Percentiles rank a stretch among this genome's conserved stretches.
Conservation (phyloP, 23 tunicate genomes). For the Clavelina lepadiformis region DNA sequence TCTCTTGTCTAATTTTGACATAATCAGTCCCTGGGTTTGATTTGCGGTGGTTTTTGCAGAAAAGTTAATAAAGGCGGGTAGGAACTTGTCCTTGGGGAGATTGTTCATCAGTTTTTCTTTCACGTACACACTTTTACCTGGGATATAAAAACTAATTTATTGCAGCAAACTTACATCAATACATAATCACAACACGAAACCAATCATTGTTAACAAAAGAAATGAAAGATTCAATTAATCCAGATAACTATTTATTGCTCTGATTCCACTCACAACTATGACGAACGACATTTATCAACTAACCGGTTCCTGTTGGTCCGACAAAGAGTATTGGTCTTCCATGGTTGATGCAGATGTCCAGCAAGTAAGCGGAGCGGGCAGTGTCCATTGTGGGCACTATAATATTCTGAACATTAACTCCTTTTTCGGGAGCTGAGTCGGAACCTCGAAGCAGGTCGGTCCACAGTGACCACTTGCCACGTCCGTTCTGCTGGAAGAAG, state of each 20-base stretch:
- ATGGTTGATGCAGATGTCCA: slow-evolving; percentile 85
- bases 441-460: slow-evolving; percentile 68
- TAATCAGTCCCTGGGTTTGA: slow-evolving; percentile 93
- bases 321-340: slow-evolving; percentile 82
- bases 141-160: background rate
- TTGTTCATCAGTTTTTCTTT: slow-evolving; percentile 95
- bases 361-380: slow-evolving; percentile 81
- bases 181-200: no score
- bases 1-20: slow-evolving; percentile 92
- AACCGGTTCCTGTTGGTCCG: slow-evolving; percentile 99
- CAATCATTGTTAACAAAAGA: no score
- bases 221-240: no score
- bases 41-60: slow-evolving; percentile 98
- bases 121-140: slow-evolving; percentile 96
- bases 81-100: slow-evolving; percentile 84
- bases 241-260: no score
- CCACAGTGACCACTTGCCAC: slow-evolving; percentile 90
- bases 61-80: slow-evolving; percentile 90
- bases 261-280: no score
- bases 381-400: slow-evolving; percentile 99
- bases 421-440: slow-evolving; percentile 59
- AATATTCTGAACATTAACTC: slow-evolving; percentile 62
- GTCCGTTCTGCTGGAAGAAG: slow-evolving; percentile 67
- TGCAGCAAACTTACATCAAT: no score
- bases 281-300: no score